Base-by-base conservation (phyloP, 2,113 vertebrate genomes). In the Cnemophilus loriae region DNA sequence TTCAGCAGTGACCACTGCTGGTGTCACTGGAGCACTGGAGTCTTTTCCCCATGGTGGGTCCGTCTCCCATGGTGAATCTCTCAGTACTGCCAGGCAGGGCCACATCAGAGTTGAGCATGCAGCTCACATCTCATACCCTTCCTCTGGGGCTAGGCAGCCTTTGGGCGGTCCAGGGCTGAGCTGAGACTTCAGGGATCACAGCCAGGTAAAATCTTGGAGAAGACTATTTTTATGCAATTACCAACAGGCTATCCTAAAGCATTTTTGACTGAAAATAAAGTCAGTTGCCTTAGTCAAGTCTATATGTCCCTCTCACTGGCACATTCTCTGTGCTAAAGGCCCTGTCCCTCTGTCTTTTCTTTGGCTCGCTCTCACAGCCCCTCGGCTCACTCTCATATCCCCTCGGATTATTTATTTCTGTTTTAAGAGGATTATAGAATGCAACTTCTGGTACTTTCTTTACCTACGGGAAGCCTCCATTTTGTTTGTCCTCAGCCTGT, bases 101-200 rank as follows among this genome's bases (percentile, higher is more conserved):
- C 20, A 41, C n/a, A 24, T 13, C 13, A 73, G 28, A 59, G 21
- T 3, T 23, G 5, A 41, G 8, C 7, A 8, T 3, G 2, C 0
- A 1, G 21, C 28, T 76, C 52, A 8, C 9, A 7, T 71, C 50
- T 87, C 33, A 10, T 3, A 55, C 9, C 4, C 22, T 78, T 39
- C 46, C 32, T 42, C 19, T 22, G 59, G 53, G 37, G 60, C 59
- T 37, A 35, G 39, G 33, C 13, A 65, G 22, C 4, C 2, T 78
- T 24, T 22, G 19, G 27, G 19, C 9, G 61, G n/a, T 61, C 47
- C 26, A 41, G 10, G 37, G 11, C 13, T 22, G 27, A 74, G 15
- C 10, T 73, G 46, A 74, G 50, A 46, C 17, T 8, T 87, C 50
- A 67, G 33, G 6, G 13, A 37, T 52, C 33, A 12, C 1, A 12